Evolutionary conservation across 2,888 invertebrate genomes (phyloP), one percentile per base, ranked within the genome.

Genomic region (Cremastinae sp.): DNA sequence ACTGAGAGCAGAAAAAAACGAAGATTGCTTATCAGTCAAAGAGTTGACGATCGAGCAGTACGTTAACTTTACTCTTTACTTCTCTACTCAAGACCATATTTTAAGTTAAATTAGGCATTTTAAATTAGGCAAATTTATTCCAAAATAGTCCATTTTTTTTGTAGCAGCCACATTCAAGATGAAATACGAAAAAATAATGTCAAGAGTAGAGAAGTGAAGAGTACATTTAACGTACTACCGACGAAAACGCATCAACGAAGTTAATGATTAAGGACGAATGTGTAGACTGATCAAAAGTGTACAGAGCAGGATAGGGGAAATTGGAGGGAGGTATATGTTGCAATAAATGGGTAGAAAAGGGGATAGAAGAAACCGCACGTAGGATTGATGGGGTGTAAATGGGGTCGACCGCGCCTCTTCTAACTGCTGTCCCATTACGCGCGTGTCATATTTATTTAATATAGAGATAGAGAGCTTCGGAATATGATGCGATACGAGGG

Each of bases 381-480:
- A 84, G 86, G 81, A 87, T 87, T 88, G 87, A 86, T 85, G 84
- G 88, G 86, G 86, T 85, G 86, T 80, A 85, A 87, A 87, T 84
- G 85, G 87, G 85, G 85, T 86, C 87, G 84, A 84, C 84, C 85
- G 84, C 84, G 80, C 82, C 85, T 83, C 82, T 83, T 78, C 82
- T 83, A 84, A 84, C 85, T 81, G 82, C 84, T 79, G 83, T 83
- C 80, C 80, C 82, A 84, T 86, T 85, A 87, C 84, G 82, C 82
- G 81, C 83, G 86, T 82, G 86, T 88, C 84, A 88, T 88, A 89
- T 89, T 88, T 88, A 89, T 89, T 89, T 87, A 89, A 89, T 88
- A 88, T 82, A 85, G 83, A 47, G 34, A 73, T 51, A 41, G 41
- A 59, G 75, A 72, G 65, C 61, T 73, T 34, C 43, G 49, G 20